Conservation (phyloP, 2,888 invertebrate genomes). For the Protodeltote pygarga region DNA sequence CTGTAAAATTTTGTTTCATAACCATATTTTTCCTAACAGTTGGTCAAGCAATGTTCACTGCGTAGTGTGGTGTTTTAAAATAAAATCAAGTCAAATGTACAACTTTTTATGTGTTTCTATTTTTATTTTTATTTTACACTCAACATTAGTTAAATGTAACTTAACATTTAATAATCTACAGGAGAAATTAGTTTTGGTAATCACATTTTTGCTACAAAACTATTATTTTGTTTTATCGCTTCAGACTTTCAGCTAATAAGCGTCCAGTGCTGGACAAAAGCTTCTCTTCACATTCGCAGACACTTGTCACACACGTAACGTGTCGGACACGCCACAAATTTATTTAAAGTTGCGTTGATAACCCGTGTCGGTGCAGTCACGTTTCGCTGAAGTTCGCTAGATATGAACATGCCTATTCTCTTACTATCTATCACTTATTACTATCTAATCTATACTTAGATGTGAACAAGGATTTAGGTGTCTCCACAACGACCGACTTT, state of each 20-base stretch:
- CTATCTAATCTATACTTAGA: too few species aligned
- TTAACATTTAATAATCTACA: slow-evolving; percentile 43
- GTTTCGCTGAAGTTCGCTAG: too few species aligned
- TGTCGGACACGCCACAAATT: too few species aligned
- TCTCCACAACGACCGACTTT: too few species aligned
- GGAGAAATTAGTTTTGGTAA: slow-evolving; percentile 54
- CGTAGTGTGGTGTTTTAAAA: slow-evolving; percentile 10
- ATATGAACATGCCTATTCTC: too few species aligned
- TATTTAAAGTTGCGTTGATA: too few species aligned
- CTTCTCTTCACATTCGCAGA: too few species aligned
- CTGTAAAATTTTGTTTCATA: slow-evolving; percentile 11
- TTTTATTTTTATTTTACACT: slow-evolving; percentile 1
- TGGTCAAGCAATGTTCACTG: not conserved
- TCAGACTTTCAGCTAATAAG: not conserved
- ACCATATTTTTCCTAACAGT: not conserved
- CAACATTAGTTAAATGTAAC: slow-evolving; percentile 4
- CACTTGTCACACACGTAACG: too few species aligned
- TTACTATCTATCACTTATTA: too few species aligned
- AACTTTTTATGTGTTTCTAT: not conserved
- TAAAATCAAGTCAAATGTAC: not conserved
- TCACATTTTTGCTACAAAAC: not conserved
- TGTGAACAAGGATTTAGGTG: too few species aligned
- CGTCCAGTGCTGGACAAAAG: too few species aligned
- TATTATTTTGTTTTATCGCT: not conserved
- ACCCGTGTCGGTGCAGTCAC: too few species aligned